Conservation (phyloP, 2,888 invertebrate genomes). For the Fragum fragum region DNA sequence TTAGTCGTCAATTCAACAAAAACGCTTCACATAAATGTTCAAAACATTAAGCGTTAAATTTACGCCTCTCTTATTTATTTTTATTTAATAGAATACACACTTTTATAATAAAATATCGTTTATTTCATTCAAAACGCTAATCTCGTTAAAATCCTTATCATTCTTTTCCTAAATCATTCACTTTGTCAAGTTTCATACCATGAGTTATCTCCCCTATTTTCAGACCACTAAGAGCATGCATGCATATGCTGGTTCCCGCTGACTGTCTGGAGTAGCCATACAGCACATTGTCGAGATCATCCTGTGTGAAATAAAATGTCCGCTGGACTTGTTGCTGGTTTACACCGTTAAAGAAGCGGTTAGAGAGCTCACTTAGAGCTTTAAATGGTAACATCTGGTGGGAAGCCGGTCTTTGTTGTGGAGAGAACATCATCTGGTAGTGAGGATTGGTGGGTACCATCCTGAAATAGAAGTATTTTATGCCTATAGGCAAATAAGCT, state of each 20-base stretch:
- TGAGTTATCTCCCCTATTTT: slow-evolving; percentile 75
- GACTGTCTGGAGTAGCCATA: slow-evolving; percentile 74
- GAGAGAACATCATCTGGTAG: slow-evolving; percentile 36
- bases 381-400: slow-evolving; percentile 67
- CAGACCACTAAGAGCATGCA: slow-evolving; percentile 79
- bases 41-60: too few species aligned
- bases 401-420: slow-evolving; percentile 41
- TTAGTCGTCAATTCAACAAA: too few species aligned
- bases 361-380: slow-evolving; percentile 74
- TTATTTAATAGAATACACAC: too few species aligned
- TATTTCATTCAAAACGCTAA: too few species aligned
- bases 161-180: too few species aligned
- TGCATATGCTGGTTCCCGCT: slow-evolving; percentile 55
- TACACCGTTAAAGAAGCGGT: slow-evolving; percentile 69
- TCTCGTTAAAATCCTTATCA: too few species aligned
- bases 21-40: too few species aligned
- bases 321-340: slow-evolving; percentile 63
- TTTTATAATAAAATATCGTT: too few species aligned
- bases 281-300: slow-evolving; percentile 78
- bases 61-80: too few species aligned
- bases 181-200: too few species aligned
- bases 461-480: slow-evolving; percentile 43
- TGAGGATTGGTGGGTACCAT: slow-evolving; percentile 52
- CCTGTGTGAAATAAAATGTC: slow-evolving; percentile 65
- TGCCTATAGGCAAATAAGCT: too few species aligned